Evolutionary conservation across 2,797 vertebrate species (phyloP), one percentile per base, ranked within the genome.

Genomic region (Molossus molossus): DNA sequence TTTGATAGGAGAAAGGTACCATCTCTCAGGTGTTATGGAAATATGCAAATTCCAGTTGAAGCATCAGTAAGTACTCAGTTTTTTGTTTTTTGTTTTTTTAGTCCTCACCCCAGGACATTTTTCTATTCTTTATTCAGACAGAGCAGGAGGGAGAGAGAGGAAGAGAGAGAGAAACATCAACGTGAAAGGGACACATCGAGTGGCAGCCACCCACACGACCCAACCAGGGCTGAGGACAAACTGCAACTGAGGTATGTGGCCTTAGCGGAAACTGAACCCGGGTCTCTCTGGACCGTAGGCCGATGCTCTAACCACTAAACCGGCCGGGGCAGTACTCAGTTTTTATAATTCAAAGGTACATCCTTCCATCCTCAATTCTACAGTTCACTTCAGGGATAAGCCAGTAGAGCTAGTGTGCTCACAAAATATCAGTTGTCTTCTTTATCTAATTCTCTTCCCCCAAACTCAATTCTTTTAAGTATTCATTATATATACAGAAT

Each of bases 1-100:
- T 57, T 80, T 92, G 55, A 50, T 81, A 88, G 48, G 15, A 72
- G 12, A 91, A 95, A 94, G 12, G 11, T 87, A 48, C 0, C n/a
- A 48, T 55, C 40, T 94, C 17, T 87, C 81, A 79, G 29, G 53
- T 48, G 2, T 37, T 11, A 72, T 72, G 40, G 37, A 87, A 83
- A 80, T 62, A 40, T 72, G 5, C 55, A 85, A 91, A 67, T 57
- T 55, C n/a, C 20, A 83, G 21, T 29, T 92, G 29, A 23, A 62
- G 8, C 4, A 58, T 80, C 8, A 94, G 20, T 62, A 76, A 12
- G 17, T 20, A 79, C 15, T 84, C 55, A 69, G 8, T 72, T 33
- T 72, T 33, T 33, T 33, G 33, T 33, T 33, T 33, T 33, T 2
- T n/a, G n/a, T n/a, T 33, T 33, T 33, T 33, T 33, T 33, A 33